These are phyloP conservation scores for Masticophis lateralis DNA, from an alignment of 2,797 vertebrate genomes.

Conservation along the genomic window DNA sequence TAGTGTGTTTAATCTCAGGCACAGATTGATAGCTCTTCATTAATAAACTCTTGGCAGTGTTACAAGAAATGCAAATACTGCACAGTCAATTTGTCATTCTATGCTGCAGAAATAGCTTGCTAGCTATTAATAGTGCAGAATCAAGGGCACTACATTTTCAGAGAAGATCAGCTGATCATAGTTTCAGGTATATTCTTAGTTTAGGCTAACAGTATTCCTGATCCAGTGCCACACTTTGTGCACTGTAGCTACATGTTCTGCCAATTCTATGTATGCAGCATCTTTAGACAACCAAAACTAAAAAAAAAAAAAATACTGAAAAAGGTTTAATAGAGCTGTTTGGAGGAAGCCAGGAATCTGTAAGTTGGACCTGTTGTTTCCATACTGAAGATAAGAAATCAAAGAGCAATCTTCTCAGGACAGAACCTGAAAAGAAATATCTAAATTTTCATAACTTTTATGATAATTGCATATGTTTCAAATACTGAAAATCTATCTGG, in stretches of 20 bases:
- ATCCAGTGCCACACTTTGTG: neutral
- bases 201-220: neutral
- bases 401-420: conserved; percentile 19
- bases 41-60: neutral
- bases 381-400: conserved; percentile 23
- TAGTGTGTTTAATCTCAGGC: neutral
- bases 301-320: conserved; percentile 22
- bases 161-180: neutral
- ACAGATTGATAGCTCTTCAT: neutral
- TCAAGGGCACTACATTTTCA: neutral
- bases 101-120: neutral
- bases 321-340: neutral
- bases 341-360: neutral
- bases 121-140: neutral
- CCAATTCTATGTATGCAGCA: neutral
- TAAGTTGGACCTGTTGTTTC: conserved; percentile 3
- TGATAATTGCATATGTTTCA: conserved; percentile 43
- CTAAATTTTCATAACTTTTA: conserved; percentile 38
- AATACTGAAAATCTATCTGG: conserved; percentile 38
- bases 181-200: neutral
- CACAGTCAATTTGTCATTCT: neutral
- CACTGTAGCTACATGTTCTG: neutral
- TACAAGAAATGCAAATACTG: neutral
- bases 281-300: neutral
- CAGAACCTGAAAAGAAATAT: conserved; percentile 26